These are phyloP conservation scores for Drosophila monieri DNA, from an alignment of 2,888 invertebrate species.

Conservation along the genomic window DNA sequence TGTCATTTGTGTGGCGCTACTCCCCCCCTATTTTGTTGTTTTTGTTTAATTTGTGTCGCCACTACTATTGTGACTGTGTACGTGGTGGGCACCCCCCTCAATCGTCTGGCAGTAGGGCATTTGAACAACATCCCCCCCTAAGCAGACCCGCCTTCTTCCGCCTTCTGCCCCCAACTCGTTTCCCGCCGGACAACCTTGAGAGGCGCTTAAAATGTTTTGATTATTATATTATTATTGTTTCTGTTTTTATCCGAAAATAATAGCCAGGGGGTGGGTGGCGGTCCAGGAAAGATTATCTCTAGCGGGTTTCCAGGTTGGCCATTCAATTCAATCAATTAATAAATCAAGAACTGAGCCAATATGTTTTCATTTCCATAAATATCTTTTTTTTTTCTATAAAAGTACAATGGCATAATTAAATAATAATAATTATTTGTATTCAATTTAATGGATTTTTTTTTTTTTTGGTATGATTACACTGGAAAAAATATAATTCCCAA, in stretches of 20 bases:
- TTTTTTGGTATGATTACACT: not conserved
- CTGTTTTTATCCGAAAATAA: constrained; percentile 11
- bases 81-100: too few relatives aligned
- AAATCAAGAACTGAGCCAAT: not conserved
- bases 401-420: not conserved
- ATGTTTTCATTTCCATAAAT: not conserved
- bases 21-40: constrained; percentile 19
- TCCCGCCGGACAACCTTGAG: constrained; percentile 60
- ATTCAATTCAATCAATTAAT: not conserved
- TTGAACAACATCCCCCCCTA: constrained; percentile 5
- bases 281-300: constrained; percentile 5
- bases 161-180: constrained; percentile 13
- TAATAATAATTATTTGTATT: not conserved
- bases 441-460: not conserved
- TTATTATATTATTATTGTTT: constrained; percentile 62
- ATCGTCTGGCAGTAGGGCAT: constrained; percentile 25
- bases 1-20: constrained; percentile 61
- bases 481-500: not conserved
- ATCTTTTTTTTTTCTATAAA: not conserved
- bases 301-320: constrained; percentile 1
- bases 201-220: constrained; percentile 74
- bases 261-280: not conserved
- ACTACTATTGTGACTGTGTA: constrained; percentile 44
- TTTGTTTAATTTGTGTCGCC: constrained; percentile 60
- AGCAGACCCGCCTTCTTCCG: not conserved